Conservation (phyloP, 1,140 invertebrate genomes). For the Plutomurus gul region DNA sequence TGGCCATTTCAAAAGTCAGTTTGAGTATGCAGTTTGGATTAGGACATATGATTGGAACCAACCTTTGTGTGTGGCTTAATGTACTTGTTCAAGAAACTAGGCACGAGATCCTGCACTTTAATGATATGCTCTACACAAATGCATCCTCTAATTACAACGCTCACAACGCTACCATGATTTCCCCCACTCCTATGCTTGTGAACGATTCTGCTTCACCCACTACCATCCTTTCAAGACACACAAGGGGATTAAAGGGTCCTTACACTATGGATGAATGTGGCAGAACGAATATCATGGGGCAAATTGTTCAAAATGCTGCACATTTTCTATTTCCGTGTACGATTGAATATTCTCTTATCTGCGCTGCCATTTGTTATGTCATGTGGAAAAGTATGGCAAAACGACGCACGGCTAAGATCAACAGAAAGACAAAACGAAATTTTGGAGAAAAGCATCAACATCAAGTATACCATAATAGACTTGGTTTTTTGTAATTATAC, state of each 20-base stretch:
- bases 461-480: too few relatives aligned
- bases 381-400: constrained; percentile 87
- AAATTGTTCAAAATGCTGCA: constrained; percentile 83
- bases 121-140: constrained; percentile 69
- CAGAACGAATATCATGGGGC: constrained; percentile 87
- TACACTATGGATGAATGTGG: constrained; percentile 87
- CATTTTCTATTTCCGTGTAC: constrained; percentile 93
- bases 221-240: not conserved
- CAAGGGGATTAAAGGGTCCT: constrained; percentile 60
- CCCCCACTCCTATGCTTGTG: not conserved
- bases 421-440: not conserved
- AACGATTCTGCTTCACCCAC: not conserved
- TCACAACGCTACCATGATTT: not conserved
- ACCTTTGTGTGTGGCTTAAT: constrained; percentile 90
- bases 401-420: constrained; percentile 2
- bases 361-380: constrained; percentile 89
- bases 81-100: constrained; percentile 86
- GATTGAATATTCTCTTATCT: constrained; percentile 91
- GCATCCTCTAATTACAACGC: not conserved
- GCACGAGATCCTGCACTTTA: constrained; percentile 88
- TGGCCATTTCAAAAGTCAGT: constrained; percentile 44
- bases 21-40: constrained; percentile 79
- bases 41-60: constrained; percentile 96
- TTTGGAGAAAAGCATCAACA: not conserved
- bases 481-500: not conserved